Evolutionary conservation across 2,888 invertebrate genomes (phyloP).

Genomic region (Pedicia rivosa): DNA sequence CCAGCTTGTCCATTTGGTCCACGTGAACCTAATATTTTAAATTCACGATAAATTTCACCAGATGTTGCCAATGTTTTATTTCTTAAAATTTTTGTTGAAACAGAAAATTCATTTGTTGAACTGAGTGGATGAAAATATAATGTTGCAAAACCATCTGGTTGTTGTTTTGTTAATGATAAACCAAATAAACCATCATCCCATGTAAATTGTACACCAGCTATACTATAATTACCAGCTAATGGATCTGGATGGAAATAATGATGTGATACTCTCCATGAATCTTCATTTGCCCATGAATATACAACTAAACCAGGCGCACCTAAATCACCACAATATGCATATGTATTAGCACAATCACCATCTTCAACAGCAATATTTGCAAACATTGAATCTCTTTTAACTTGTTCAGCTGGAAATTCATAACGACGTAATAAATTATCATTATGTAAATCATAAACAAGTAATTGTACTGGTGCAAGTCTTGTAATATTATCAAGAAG

Average conservation of each 20-base stretch:
- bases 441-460: conserved; percentile 55
- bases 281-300: conserved; percentile 54
- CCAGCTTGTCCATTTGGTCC: conserved; percentile 59
- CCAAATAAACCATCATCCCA: conserved; percentile 71
- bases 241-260: conserved; percentile 57
- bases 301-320: conserved; percentile 54
- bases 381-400: conserved; percentile 50
- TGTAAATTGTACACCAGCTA: conserved; percentile 50
- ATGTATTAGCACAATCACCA: conserved; percentile 50
- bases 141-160: conserved; percentile 47
- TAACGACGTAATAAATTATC: conserved; percentile 53
- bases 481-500: conserved; percentile 34
- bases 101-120: conserved; percentile 59
- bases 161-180: conserved; percentile 47
- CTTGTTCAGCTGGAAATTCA: conserved; percentile 43
- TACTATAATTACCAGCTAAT: conserved; percentile 52
- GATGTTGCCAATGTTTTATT: conserved; percentile 36
- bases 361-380: conserved; percentile 68
- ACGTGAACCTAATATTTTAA: conserved; percentile 48
- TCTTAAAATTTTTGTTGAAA: conserved; percentile 49
- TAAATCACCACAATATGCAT: conserved; percentile 55
- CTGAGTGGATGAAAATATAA: conserved; percentile 67
- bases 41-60: conserved; percentile 42
- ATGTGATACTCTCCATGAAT: conserved; percentile 59
- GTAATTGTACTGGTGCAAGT: conserved; percentile 42